Conservation (phyloP, 2,888 invertebrate genomes). For the Venusia cambrica region DNA sequence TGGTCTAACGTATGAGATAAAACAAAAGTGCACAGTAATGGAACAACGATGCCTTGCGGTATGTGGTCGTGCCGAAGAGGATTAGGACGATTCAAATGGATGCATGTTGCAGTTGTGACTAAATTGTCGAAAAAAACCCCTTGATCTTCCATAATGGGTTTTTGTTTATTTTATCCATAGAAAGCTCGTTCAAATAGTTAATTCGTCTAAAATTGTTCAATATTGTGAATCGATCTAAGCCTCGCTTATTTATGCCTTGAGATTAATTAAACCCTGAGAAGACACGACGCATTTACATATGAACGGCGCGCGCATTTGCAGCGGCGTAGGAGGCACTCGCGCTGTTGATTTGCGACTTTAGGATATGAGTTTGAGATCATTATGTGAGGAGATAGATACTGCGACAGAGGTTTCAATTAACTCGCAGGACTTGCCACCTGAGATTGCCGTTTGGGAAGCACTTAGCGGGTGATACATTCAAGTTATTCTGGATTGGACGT, state of each 20-base stretch:
- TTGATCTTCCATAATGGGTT: too few relatives aligned
- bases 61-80: too few relatives aligned
- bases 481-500: too few relatives aligned
- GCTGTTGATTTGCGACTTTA: conserved; percentile 40
- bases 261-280: conserved; percentile 74
- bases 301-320: conserved; percentile 78
- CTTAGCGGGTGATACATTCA: conserved; percentile 8
- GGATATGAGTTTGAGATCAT: conserved; percentile 46
- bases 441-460: conserved; percentile 3
- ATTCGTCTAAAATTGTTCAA: too few relatives aligned
- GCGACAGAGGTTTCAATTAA: conserved; percentile 30
- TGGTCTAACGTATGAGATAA: too few relatives aligned
- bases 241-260: conserved; percentile 70
- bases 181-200: too few relatives aligned
- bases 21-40: too few relatives aligned
- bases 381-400: conserved; percentile 33
- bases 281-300: conserved; percentile 78
- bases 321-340: conserved; percentile 27
- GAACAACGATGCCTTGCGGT: too few relatives aligned
- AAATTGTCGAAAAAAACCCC: conserved; percentile 7
- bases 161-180: too few relatives aligned
- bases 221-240: conserved; percentile 61
- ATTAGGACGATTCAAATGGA: too few relatives aligned
- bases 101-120: too few relatives aligned
- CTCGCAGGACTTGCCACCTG: conserved; percentile 10